Base-by-base conservation (phyloP, 30 jellyfish, hydroid and myxozoan genomes). In the Aurelia coerulea region DNA sequence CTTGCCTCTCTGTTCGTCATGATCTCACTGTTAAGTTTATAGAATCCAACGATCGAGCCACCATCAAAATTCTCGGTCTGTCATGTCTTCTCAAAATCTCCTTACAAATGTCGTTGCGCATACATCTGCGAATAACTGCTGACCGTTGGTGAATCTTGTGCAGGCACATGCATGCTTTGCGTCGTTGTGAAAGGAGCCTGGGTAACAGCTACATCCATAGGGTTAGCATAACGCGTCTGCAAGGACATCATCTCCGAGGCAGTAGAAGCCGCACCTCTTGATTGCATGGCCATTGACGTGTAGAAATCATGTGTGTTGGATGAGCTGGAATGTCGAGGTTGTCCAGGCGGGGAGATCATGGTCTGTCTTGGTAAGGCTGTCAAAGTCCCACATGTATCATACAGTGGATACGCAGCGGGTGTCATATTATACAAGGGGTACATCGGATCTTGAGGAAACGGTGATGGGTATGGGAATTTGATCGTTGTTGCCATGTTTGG, bases 381-480 rank as follows among this genome's bases (percentile, higher is more conserved):
- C 51, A 78, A 52, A 10, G 87, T 64, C 29, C 88, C 86, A 51
- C 94, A 84, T 23, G 95, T 54, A 42, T 96, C 97, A 80, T 90
- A 90, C 69, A 89, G 42, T 19, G 94, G 91, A 56, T 95, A 95
- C 18, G 97, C 97, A 70, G 80, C 84, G 42, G 99, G 99, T 12
- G 35, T 58, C 95, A 89, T 83, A 80, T 90, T 96, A 88, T 95
- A 95, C 54, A 95, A 79, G 29, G 99, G 99, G 89, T 95, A 95
- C 99, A 95, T 95, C 12, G 97, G 95, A 34, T 95, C 99, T 76
- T 95, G 99, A 12, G 91, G 88, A 83, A 88, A 95, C 4, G 98
- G 94, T 12, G 87, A 68, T 3, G 99, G 99, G 74, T 95, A 95
- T 6, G 99, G 99, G 83, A 95, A 95, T 70, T 95, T 95, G 95